Base-by-base conservation (phyloP, 2,797 vertebrate species). In the Sebastes baramenuke region DNA sequence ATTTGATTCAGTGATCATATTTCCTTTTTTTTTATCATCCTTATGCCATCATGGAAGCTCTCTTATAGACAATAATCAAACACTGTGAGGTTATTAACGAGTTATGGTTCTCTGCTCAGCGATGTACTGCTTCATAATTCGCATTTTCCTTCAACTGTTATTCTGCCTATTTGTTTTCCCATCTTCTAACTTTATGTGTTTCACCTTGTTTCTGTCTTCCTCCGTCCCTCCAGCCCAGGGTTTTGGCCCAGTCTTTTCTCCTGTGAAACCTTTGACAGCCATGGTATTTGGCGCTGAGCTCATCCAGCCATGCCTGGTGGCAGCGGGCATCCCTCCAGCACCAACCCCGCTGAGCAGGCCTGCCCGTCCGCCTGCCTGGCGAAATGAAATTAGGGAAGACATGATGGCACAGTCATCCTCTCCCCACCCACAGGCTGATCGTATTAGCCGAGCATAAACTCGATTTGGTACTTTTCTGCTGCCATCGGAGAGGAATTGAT, bases 381-480 rank as follows among this genome's bases (percentile, higher is more conserved):
- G 75, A 93, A 95, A 95, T 94, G 86, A 91, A 95, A 95, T 94
- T 93, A 94, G 83, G 77, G 88, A 91, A 90, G 93, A 94, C 91
- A 92, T 93, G 92, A 96, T 95, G 93, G 92, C 94, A 93, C 85
- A 90, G 93, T 94, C 93, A 89, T 90, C 91, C 91, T 89, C 90
- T 89, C 91, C 89, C 92, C 91, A 85, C 92, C 93, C 91, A 92
- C 86, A 80, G 85, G 89, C 92, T 94, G 91, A 94, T 94, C 91
- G 88, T 81, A 92, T 95, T 93, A 95, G 78, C 87, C 34, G 56
- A 85, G 87, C 91, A 90, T 72, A 92, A 95, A 95, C 83, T 90
- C 76, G 68, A 93, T 95, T 93, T 92, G 83, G 79, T 94, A 67
- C 89, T 93, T 92, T 92, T 89, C 88, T 92, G 81, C 52, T 86